A percentile compares a stretch with the other conserved stretches of the same genome.
phyloP scores from a whole-genome alignment of 2,113 vertebrate genomes.

The Malurus cyaneus region DNA sequence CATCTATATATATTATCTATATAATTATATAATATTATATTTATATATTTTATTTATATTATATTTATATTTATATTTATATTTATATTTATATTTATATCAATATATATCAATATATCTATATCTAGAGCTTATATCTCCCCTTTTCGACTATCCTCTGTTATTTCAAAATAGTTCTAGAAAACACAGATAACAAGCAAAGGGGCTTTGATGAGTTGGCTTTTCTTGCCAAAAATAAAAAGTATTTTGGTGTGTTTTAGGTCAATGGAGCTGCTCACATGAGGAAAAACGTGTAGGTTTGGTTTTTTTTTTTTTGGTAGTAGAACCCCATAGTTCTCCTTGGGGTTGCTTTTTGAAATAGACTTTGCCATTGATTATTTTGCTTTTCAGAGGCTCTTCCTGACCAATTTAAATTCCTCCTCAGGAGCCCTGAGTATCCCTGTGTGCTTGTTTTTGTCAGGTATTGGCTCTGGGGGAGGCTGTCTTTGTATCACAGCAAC shows the following conservation, averaged over 20 bases:
- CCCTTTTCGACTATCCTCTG: neutral
- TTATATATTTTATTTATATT: too few relatives aligned
- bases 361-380: neutral
- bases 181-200: neutral
- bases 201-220: neutral
- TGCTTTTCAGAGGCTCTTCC: neutral
- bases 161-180: neutral
- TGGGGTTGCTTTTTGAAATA: neutral
- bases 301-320: too few relatives aligned
- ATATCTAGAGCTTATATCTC: neutral
- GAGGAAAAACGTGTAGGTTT: neutral
- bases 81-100: neutral
- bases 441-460: neutral
- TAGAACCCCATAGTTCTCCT: neutral
- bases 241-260: neutral
- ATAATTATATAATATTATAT: too few relatives aligned
- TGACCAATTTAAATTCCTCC: neutral
- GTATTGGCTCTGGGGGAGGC: neutral
- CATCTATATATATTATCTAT: too few relatives aligned
- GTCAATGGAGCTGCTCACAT: neutral
- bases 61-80: too few relatives aligned
- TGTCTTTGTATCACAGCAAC: neutral
- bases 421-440: neutral
- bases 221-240: neutral
- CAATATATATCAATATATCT: neutral